A percentile compares a stretch with the other conserved stretches of the same genome.
phyloP scores from a whole-genome alignment of 2,113 vertebrate species.

The Entelurus aequoreus region DNA sequence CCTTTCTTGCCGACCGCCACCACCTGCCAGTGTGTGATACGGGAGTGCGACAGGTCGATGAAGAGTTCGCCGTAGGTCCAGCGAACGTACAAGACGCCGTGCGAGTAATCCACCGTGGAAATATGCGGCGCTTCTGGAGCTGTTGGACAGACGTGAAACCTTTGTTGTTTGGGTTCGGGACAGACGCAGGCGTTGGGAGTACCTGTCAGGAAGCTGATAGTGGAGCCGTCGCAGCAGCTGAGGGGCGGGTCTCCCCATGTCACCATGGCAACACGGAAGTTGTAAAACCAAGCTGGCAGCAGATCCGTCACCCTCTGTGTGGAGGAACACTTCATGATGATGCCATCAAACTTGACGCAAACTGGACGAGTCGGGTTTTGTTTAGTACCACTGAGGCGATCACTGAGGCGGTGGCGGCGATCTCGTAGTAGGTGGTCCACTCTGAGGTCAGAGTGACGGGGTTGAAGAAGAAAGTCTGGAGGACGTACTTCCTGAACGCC shows the following conservation, averaged over 20 bases:
- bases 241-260: conserved; percentile 89
- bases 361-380: no score
- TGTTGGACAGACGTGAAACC: conserved; percentile 38
- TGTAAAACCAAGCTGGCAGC: conserved; percentile 93
- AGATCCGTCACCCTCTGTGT: conserved; percentile 84
- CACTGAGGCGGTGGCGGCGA: conserved; percentile 84
- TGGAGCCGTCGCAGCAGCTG: conserved; percentile 89
- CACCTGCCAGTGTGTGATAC: conserved; percentile 94
- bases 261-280: conserved; percentile 94
- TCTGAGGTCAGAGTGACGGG: conserved; percentile 83
- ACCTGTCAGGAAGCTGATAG: conserved; percentile 92
- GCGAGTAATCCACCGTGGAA: conserved; percentile 82
- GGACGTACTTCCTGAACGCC: conserved; percentile 89
- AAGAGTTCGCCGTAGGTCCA: conserved; percentile 88
- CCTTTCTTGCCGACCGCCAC: conserved; percentile 86
- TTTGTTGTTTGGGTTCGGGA: not conserved
- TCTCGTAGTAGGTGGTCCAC: conserved; percentile 97
- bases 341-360: not conserved
- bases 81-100: conserved; percentile 79
- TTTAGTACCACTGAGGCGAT: conserved; percentile 85
- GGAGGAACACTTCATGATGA: not conserved
- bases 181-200: conserved; percentile 1
- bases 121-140: conserved; percentile 91
- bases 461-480: conserved; percentile 96
- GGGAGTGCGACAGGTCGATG: conserved; percentile 87